phyloP scores from a whole-genome alignment of 2,113 vertebrate genomes.

The Ondatra zibethicus region DNA sequence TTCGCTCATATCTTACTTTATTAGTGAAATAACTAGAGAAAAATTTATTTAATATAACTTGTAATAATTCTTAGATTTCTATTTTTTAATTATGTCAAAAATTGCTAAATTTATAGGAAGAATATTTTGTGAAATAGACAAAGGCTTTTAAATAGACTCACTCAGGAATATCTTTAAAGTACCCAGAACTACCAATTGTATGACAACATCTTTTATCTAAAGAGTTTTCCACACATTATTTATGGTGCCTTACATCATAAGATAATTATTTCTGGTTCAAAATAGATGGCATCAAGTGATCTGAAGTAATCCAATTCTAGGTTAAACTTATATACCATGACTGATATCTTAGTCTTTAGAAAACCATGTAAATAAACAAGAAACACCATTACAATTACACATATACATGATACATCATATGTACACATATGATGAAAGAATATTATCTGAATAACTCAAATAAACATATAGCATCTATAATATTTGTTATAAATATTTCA shows the following conservation, averaged over 20 bases:
- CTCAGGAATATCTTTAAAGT: background rate
- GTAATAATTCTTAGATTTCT: background rate
- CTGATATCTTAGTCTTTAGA: background rate
- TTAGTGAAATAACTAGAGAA: background rate
- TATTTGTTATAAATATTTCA: background rate
- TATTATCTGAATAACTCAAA: background rate
- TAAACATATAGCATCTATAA: background rate
- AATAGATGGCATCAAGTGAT: conserved; percentile 5
- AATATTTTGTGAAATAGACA: background rate
- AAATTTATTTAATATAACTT: conserved; percentile 34
- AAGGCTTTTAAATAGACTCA: background rate
- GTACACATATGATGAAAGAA: background rate
- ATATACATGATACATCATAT: background rate
- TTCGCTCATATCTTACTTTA: conserved; percentile 9
- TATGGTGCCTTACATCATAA: background rate
- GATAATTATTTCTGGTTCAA: background rate
- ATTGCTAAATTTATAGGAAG: background rate
- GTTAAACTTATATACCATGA: background rate
- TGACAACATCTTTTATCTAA: background rate
- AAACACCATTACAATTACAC: background rate
- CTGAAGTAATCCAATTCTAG: background rate
- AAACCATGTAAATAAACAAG: background rate
- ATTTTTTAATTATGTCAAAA: background rate
- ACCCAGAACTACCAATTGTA: background rate
- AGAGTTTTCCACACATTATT: background rate